Evolutionary conservation across 2,888 invertebrate species (phyloP).

Genomic region (Gymnoscelis rufifasciata): DNA sequence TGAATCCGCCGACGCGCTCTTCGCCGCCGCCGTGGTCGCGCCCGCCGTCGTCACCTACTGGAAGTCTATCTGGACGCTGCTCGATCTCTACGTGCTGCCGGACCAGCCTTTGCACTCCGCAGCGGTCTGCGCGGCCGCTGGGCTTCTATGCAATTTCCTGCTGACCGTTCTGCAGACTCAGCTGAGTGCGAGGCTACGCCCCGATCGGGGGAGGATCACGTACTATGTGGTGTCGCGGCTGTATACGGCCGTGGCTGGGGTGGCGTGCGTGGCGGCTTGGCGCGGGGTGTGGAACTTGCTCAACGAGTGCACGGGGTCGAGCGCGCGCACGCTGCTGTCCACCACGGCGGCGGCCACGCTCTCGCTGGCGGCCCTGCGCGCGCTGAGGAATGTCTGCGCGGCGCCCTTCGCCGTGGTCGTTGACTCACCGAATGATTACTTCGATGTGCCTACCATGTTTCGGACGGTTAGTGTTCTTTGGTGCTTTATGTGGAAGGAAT

Average conservation of each 20-base stretch:
- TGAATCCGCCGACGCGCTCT: conserved; percentile 83
- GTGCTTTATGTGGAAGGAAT: not conserved
- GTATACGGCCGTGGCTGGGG: conserved; percentile 87
- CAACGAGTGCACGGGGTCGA: conserved; percentile 84
- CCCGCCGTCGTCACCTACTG: conserved; percentile 92
- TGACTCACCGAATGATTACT: conserved; percentile 88
- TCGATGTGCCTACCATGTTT: conserved; percentile 91
- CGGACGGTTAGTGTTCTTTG: conserved; percentile 83
- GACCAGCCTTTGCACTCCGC: conserved; percentile 80
- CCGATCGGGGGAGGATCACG: conserved; percentile 82
- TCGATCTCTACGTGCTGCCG: conserved; percentile 85
- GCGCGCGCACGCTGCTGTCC: conserved; percentile 78
- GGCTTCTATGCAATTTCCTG: conserved; percentile 83
- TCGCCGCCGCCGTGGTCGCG: conserved; percentile 86
- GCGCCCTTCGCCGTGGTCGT: conserved; percentile 88
- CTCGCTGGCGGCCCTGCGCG: conserved; percentile 83
- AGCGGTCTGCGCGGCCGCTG: conserved; percentile 83
- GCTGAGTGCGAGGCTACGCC: conserved; percentile 76
- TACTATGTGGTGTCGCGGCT: conserved; percentile 85
- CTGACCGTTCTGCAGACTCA: conserved; percentile 84
- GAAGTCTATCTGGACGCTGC: conserved; percentile 91
- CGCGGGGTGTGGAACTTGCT: conserved; percentile 89
- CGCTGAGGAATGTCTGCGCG: conserved; percentile 88
- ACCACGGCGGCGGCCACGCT: conserved; percentile 83
- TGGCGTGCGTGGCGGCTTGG: conserved; percentile 93